Conservation (phyloP, 1,140 invertebrate species). For the Procambarus clarkii region DNA sequence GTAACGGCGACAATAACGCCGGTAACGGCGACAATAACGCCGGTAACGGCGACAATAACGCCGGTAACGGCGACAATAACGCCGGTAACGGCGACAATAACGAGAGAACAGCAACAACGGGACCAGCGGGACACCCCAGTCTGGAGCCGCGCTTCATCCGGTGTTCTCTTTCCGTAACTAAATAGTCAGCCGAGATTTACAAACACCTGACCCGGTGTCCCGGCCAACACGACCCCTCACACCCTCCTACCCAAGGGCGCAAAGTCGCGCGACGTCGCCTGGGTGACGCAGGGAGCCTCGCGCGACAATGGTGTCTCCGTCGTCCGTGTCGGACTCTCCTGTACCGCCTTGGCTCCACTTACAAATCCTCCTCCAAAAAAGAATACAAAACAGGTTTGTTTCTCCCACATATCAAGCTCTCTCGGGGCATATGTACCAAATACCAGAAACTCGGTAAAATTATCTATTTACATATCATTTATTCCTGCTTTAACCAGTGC, state of each 20-base stretch:
- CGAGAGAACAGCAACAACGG: background rate
- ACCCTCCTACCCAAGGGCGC: background rate
- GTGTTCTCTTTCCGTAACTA: conserved; percentile 47
- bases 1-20: background rate
- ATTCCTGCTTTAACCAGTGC: background rate
- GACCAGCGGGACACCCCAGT: background rate
- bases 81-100: background rate
- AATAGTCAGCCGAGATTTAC: conserved; percentile 27
- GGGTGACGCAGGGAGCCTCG: too few species aligned
- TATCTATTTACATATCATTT: background rate
- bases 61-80: background rate
- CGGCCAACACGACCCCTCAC: background rate
- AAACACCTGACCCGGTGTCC: background rate
- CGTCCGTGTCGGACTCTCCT: background rate
- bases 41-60: background rate
- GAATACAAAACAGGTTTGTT: conserved; percentile 39
- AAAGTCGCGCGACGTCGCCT: too few species aligned
- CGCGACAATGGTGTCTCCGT: too few species aligned
- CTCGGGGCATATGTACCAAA: background rate
- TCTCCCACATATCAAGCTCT: conserved; percentile 18
- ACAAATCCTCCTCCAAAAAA: conserved; percentile 6
- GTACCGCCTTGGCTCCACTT: background rate
- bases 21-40: background rate
- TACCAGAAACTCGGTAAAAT: background rate
- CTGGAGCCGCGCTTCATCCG: conserved; percentile 33